Conservation (phyloP, 2,797 vertebrate species). For the Epinephelus coioides region DNA sequence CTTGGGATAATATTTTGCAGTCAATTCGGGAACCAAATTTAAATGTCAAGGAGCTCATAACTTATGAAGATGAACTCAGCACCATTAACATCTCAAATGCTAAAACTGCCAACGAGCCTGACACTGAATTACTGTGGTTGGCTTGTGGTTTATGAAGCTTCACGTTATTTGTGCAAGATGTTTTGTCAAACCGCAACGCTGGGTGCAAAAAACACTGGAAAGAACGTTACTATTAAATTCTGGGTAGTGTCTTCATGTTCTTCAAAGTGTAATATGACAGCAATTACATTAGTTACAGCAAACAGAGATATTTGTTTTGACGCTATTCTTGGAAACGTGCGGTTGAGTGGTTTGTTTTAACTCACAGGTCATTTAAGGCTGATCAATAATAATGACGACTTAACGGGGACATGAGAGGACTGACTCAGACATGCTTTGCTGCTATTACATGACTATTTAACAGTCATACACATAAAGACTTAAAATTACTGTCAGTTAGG, state of each 20-base stretch:
- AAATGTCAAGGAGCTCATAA: slow-evolving; percentile 69
- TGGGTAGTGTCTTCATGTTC: slow-evolving; percentile 33
- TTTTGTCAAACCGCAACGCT: slow-evolving; percentile 58
- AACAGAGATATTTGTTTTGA: slow-evolving; percentile 35
- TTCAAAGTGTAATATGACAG: slow-evolving; percentile 42
- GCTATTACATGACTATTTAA: neutral
- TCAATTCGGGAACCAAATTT: slow-evolving; percentile 39
- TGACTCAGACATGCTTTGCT: neutral
- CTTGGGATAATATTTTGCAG: slow-evolving; percentile 51
- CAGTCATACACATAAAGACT: neutral
- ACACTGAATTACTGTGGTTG: slow-evolving; percentile 68
- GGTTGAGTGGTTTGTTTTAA: slow-evolving; percentile 33
- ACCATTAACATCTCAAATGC: slow-evolving; percentile 55
- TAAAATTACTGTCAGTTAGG: neutral
- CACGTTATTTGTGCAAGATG: slow-evolving; percentile 65
- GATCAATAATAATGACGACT: neutral
- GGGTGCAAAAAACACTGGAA: slow-evolving; percentile 54
- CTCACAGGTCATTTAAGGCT: slow-evolving; percentile 7
- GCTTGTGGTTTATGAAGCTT: slow-evolving; percentile 64
- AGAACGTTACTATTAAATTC: slow-evolving; percentile 44
- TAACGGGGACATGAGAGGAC: neutral
- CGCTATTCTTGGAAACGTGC: slow-evolving; percentile 20
- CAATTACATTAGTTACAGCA: slow-evolving; percentile 38
- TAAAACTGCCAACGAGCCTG: slow-evolving; percentile 61
- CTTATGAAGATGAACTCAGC: slow-evolving; percentile 59